Conservation (phyloP, 2,888 invertebrate genomes). For the Harpalus rufipes region DNA sequence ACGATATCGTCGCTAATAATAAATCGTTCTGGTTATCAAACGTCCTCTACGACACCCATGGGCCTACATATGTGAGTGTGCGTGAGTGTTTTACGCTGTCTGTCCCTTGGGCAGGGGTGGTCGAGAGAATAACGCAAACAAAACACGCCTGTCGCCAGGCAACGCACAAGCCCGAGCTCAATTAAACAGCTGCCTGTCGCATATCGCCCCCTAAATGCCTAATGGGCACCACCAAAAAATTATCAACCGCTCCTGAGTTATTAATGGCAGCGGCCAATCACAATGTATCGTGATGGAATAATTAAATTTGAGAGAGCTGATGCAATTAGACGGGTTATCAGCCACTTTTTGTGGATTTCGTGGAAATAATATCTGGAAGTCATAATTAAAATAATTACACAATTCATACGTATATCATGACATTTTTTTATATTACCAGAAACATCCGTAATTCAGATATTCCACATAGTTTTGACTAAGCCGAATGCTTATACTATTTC, state of each 20-base stretch:
- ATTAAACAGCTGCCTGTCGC: constrained; percentile 65
- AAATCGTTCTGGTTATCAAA: constrained; percentile 62
- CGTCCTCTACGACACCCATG: constrained; percentile 56
- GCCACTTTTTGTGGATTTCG: too few relatives aligned
- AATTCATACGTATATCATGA: too few relatives aligned
- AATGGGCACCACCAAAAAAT: constrained; percentile 55
- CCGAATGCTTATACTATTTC: too few relatives aligned
- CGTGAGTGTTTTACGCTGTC: constrained; percentile 30
- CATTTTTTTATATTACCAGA: too few relatives aligned
- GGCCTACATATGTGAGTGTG: constrained; percentile 13
- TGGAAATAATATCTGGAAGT: too few relatives aligned
- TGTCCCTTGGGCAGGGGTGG: constrained; percentile 71
- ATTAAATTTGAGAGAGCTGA: not conserved
- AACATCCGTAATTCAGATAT: too few relatives aligned
- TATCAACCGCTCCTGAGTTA: constrained; percentile 50
- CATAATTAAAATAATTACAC: too few relatives aligned
- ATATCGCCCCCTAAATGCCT: constrained; percentile 53
- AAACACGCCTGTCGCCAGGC: constrained; percentile 63
- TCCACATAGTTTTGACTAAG: too few relatives aligned
- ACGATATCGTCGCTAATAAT: constrained; percentile 62
- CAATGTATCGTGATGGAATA: constrained; percentile 9
- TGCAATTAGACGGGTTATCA: too few relatives aligned
- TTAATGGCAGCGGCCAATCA: constrained; percentile 24
- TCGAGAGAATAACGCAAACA: constrained; percentile 62
- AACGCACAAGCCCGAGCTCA: constrained; percentile 55